A percentile compares a stretch with the other conserved stretches of the same genome.
These are phyloP conservation scores for Thalassophryne amazonica DNA, from an alignment of 2,797 vertebrate genomes.

Conservation along the genomic window DNA sequence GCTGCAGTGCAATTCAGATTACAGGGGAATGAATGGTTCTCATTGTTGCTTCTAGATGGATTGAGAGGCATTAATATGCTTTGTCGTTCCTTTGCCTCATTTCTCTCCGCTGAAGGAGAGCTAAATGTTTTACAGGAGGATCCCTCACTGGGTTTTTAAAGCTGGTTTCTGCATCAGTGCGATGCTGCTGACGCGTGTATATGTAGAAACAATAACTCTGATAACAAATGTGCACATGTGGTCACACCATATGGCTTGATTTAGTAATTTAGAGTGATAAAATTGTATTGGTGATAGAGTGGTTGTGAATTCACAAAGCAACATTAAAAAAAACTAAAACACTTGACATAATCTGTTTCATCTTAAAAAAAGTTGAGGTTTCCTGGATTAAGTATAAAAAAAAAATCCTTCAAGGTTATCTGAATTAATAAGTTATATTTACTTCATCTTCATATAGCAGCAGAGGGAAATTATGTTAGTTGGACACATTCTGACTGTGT, in stretches of 20 bases:
- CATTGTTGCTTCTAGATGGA: slow-evolving; percentile 63
- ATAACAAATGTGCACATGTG: background rate
- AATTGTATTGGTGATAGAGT: too few species aligned
- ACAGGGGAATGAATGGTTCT: slow-evolving; percentile 58
- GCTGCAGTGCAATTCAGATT: slow-evolving; percentile 57
- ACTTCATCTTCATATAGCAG: too few species aligned
- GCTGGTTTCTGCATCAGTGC: background rate
- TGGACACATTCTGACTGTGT: too few species aligned
- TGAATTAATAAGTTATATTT: too few species aligned
- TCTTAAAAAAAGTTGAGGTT: too few species aligned
- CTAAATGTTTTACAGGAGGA: slow-evolving; percentile 6
- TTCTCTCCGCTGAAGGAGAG: background rate
- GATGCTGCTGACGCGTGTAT: background rate
- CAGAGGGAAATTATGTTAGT: too few species aligned
- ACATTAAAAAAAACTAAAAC: too few species aligned
- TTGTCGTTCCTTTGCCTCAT: slow-evolving; percentile 16
- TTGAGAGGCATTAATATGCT: slow-evolving; percentile 36
- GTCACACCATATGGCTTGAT: background rate
- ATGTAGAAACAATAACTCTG: background rate
- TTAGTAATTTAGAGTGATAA: too few species aligned
- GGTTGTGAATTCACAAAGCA: too few species aligned
- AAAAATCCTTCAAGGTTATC: too few species aligned
- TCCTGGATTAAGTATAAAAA: too few species aligned
- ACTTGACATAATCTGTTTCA: too few species aligned
- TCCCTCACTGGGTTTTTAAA: background rate